These are phyloP conservation scores for Palloptera scutellata DNA, from an alignment of 2,888 invertebrate genomes.

Conservation along the genomic window DNA sequence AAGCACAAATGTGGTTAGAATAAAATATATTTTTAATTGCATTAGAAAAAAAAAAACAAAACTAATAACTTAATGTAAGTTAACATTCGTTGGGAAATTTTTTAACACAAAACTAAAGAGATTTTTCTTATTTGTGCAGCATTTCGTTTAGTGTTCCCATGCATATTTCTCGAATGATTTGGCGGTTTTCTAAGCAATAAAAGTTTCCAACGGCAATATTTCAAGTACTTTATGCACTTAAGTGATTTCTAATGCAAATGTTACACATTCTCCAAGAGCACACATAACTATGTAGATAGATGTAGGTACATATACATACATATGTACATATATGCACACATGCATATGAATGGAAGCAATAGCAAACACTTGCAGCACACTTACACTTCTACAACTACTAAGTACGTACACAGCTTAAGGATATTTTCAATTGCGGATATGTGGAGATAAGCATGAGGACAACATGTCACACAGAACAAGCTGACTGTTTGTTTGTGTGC, in stretches of 20 bases:
- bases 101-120: too few species aligned
- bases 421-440: constrained; percentile 21
- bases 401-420: constrained; percentile 25
- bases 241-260: constrained; percentile 40
- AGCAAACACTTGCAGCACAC: constrained; percentile 12
- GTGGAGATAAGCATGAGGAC: constrained; percentile 17
- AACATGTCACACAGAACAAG: not conserved
- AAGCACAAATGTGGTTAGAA: too few species aligned
- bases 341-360: not conserved
- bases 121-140: too few species aligned
- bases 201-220: constrained; percentile 39
- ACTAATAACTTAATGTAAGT: too few species aligned
- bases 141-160: too few species aligned
- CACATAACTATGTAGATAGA: constrained; percentile 27
- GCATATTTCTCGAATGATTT: too few species aligned
- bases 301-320: constrained; percentile 30
- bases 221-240: constrained; percentile 39
- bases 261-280: not conserved
- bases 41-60: too few species aligned
- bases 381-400: constrained; percentile 17
- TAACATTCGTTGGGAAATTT: too few species aligned
- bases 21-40: too few species aligned
- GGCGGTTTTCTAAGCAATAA: constrained; percentile 24
- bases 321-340: constrained; percentile 13
- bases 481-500: constrained; percentile 7